phyloP scores from a whole-genome alignment of 2,888 invertebrate genomes.

The Alloplasta piceator region DNA sequence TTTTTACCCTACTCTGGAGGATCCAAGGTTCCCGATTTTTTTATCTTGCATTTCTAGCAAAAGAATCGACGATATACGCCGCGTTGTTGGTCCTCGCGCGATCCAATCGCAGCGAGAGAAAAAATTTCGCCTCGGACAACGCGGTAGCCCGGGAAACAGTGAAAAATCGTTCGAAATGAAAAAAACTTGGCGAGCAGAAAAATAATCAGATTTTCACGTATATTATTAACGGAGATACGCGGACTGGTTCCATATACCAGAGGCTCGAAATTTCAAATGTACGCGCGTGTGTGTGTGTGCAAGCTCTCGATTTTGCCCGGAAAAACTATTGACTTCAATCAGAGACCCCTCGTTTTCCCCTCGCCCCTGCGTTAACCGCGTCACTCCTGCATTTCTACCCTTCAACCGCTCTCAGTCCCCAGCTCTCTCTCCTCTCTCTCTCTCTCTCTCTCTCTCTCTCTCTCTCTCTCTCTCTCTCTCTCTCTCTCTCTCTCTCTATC shows the following conservation, averaged over 20 bases:
- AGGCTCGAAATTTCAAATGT: neutral
- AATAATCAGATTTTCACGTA: conserved; percentile 82
- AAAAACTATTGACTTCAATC: conserved; percentile 80
- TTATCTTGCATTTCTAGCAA: neutral
- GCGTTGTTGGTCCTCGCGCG: conserved; percentile 3
- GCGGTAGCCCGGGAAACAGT: conserved; percentile 34
- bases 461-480: conserved; percentile 37
- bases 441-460: conserved; percentile 26
- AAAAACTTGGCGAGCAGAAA: conserved; percentile 80
- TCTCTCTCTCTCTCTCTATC: conserved; percentile 18
- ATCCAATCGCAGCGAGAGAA: conserved; percentile 28
- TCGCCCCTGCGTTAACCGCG: conserved; percentile 42
- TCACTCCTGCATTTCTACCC: conserved; percentile 42
- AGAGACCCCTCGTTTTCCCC: conserved; percentile 66
- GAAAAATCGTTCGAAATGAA: conserved; percentile 78
- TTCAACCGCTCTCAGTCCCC: conserved; percentile 30
- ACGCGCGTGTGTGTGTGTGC: conserved; percentile 57
- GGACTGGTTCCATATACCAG: neutral
- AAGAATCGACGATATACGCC: conserved; percentile 48
- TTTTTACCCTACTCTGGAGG: neutral
- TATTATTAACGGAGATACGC: conserved; percentile 80
- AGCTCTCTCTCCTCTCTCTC: conserved; percentile 21
- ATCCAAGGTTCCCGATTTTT: too few species aligned
- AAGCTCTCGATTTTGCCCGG: conserved; percentile 60
- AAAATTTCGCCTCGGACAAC: neutral